Conservation (phyloP, 2,113 vertebrate species). For the Panurus biarmicus region DNA sequence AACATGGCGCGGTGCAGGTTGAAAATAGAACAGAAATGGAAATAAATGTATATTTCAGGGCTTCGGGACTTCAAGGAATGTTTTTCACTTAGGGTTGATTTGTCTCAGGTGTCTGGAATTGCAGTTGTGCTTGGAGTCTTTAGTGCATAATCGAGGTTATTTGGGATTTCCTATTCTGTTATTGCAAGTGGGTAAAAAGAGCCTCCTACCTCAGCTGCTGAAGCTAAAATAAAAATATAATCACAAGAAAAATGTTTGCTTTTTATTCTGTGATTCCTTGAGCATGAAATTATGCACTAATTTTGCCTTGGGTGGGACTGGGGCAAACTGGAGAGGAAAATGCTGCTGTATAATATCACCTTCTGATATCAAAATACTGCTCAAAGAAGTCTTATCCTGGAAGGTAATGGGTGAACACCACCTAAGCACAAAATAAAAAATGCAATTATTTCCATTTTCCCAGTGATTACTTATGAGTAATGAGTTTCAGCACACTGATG, state of each 20-base stretch:
- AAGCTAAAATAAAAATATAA: background rate
- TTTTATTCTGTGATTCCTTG: background rate
- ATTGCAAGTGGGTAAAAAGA: background rate
- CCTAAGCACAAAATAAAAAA: background rate
- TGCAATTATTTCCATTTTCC: background rate
- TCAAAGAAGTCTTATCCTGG: background rate
- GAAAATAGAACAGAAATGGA: background rate
- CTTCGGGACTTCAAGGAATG: background rate
- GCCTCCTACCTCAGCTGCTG: background rate
- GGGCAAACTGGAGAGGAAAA: background rate
- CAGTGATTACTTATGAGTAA: background rate
- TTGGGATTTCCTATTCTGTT: background rate
- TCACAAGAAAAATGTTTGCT: background rate
- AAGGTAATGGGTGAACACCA: background rate
- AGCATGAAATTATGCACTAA: background rate
- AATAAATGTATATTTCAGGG: background rate
- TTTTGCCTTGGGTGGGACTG: background rate
- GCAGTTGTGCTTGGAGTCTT: background rate
- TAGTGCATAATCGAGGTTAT: background rate
- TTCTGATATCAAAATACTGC: background rate
- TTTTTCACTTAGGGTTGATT: background rate
- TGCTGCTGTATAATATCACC: background rate
- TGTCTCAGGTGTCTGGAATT: background rate
- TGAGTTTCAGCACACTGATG: background rate
- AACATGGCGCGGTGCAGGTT: accelerated